Evolutionary conservation across 2,888 invertebrate species (phyloP).

Genomic region (Zootermopsis nevadensis): DNA sequence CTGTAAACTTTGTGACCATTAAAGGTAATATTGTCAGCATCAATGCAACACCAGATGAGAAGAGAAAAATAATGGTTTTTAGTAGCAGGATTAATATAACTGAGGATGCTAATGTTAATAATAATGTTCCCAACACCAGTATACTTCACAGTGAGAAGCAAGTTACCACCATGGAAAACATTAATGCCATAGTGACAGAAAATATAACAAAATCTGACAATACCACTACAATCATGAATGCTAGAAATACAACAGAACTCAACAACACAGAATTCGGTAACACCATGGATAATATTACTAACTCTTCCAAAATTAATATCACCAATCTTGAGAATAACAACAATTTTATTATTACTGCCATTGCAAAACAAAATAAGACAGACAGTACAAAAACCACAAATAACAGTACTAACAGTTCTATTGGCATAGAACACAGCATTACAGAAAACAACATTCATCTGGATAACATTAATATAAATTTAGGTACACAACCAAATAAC

Average conservation of each 20-base stretch:
- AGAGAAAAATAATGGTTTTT: background rate
- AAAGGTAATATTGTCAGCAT: slow-evolving; percentile 1
- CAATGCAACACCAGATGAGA: background rate
- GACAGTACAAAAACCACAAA: background rate
- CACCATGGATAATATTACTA: too few species aligned
- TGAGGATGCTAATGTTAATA: background rate
- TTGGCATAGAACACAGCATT: background rate
- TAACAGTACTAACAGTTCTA: background rate
- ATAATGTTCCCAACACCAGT: background rate
- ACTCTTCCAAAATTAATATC: background rate
- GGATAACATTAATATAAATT: background rate
- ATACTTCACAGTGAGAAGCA: background rate
- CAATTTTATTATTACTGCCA: background rate
- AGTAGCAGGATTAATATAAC: background rate
- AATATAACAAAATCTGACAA: too few species aligned
- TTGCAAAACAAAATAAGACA: background rate
- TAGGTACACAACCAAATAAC: background rate
- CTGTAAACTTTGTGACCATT: background rate
- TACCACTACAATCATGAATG: too few species aligned
- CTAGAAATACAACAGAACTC: too few species aligned
- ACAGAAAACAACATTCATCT: background rate
- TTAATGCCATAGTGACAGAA: too few species aligned
- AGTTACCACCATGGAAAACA: too few species aligned
- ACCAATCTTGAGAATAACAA: background rate
- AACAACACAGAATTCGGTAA: too few species aligned